Percentiles rank a stretch among this genome's conserved stretches.
These are phyloP conservation scores for Halocynthia roretzi DNA, from an alignment of 23 tunicate genomes.

Conservation along the genomic window DNA sequence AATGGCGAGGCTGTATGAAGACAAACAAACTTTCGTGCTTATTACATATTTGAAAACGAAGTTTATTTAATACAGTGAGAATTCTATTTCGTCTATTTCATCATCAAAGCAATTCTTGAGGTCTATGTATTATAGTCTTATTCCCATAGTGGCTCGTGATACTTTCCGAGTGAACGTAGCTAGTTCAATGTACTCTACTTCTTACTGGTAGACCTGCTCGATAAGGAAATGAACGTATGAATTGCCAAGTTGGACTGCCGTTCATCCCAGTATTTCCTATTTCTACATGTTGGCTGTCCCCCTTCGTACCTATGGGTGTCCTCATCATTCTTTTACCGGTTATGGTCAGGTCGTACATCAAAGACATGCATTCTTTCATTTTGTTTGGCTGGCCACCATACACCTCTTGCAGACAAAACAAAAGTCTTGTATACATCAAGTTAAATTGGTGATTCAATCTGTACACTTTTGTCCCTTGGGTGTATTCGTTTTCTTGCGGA, in stretches of 20 bases:
- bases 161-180: too few relatives aligned
- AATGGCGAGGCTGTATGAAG: too few relatives aligned
- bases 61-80: too few relatives aligned
- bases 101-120: too few relatives aligned
- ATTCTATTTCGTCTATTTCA: too few relatives aligned
- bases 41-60: too few relatives aligned
- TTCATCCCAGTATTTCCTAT: neutral
- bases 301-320: conserved; percentile 17
- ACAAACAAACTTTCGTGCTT: too few relatives aligned
- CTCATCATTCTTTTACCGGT: conserved; percentile 27
- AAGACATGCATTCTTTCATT: conserved; percentile 28
- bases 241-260: conserved; percentile 17
- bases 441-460: conserved; percentile 24
- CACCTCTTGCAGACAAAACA: conserved; percentile 31
- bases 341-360: conserved; percentile 41
- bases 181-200: neutral
- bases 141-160: too few relatives aligned
- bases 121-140: too few relatives aligned
- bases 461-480: conserved; percentile 23
- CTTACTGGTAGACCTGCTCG: conserved; percentile 12
- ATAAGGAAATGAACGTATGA: conserved; percentile 1
- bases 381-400: conserved; percentile 22
- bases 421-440: conserved; percentile 33
- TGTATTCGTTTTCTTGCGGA: conserved; percentile 15
- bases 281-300: neutral